A percentile compares a stretch with the other conserved stretches of the same genome.
Conservation (phyloP, 2,113 vertebrate genomes). For the Sialia sialis region DNA sequence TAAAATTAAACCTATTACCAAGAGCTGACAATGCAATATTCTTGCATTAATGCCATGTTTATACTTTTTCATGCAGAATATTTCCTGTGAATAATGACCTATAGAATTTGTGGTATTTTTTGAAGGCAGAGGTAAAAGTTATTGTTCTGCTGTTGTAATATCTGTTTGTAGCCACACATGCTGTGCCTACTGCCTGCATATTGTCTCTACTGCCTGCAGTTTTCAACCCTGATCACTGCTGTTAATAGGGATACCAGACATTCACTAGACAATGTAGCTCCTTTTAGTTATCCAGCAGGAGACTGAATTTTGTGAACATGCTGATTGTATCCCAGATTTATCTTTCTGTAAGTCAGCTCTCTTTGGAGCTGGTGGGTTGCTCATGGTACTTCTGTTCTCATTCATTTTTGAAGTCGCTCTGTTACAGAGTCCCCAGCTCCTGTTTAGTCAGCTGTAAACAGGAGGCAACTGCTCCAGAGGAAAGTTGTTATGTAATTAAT, state of each 20-base stretch:
- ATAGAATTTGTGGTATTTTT: slow-evolving; percentile 29
- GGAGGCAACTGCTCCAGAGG: not conserved
- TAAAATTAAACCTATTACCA: slow-evolving; percentile 70
- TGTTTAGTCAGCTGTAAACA: not conserved
- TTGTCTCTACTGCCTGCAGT: not conserved
- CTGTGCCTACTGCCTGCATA: not conserved
- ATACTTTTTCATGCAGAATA: slow-evolving; percentile 42
- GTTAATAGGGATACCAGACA: not conserved
- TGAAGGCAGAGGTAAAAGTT: slow-evolving; percentile 41
- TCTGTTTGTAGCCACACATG: not conserved
- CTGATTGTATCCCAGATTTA: not conserved
- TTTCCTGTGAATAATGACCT: slow-evolving; percentile 60
- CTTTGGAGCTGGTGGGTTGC: not conserved
- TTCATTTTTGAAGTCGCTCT: not conserved
- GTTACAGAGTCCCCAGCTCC: not conserved
- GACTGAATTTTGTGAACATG: not conserved
- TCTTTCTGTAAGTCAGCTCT: not conserved
- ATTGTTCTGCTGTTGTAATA: slow-evolving; percentile 21
- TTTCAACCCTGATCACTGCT: not conserved
- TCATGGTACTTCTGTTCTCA: not conserved
- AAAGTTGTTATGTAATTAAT: not conserved
- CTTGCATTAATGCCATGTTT: slow-evolving; percentile 54
- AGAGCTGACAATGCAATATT: slow-evolving; percentile 47
- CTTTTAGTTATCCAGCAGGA: not conserved
- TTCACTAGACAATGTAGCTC: not conserved